Evolutionary conservation across 2,797 vertebrate species (phyloP), one percentile per base, ranked within the genome.

Genomic region (Gymnocypris eckloni): DNA sequence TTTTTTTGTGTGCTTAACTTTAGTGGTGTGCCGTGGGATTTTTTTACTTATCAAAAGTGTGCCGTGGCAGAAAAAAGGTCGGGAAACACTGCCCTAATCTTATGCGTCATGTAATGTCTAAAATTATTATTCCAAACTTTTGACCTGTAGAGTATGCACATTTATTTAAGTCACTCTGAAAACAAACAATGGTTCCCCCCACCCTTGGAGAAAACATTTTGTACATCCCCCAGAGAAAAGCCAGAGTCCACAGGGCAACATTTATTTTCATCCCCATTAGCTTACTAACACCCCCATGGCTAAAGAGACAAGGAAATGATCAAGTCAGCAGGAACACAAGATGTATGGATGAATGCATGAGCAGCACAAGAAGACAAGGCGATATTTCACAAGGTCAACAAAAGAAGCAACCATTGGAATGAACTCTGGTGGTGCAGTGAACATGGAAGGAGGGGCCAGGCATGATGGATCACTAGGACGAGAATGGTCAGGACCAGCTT

Each of bases 401-500:
- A 95, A 96, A 95, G 93, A 92, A 94, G 93, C 90, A 92, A 93
- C 94, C 93, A 93, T 83, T 92, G 92, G 91, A 95, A 96, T 92
- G 94, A 94, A 90, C 91, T 87, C 12, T 92, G 91, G 94, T 94
- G 92, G 93, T 93, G 93, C 25, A 89, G 92, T 93, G 92, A 85
- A 89, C 93, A 90, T 87, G 81, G 86, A 82, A 88, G 89, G 90
- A 89, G 92, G 89, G 92, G 91, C 94, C 89, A 93, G 95, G 92
- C 93, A 93, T 97, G 96, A 98, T 94, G 95, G 96, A 98, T 97
- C 93, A 95, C 95, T 92, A 93, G 92, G 90, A 93, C 93, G 92
- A 94, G 95, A 95, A 95, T 93, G 95, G 95, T 94, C 92, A 94
- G 94, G 94, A 92, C 87, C 76, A 93, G 96, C 95, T 96, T 96